These are phyloP conservation scores for Orcinus orca DNA, from an alignment of 2,113 vertebrate species.

Conservation along the genomic window DNA sequence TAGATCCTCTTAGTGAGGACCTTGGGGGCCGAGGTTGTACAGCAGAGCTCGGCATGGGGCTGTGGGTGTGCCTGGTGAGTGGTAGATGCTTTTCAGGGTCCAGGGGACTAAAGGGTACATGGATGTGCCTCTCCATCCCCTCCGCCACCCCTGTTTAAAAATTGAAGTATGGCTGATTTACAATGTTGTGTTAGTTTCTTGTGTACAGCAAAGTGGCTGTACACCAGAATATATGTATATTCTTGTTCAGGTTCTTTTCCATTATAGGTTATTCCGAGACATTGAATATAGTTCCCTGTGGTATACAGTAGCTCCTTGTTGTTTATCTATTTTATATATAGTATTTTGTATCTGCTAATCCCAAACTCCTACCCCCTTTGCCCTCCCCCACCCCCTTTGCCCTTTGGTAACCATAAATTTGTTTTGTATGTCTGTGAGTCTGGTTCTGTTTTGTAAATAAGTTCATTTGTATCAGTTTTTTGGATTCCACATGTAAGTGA, in stretches of 20 bases:
- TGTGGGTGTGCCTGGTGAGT: background rate
- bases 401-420: background rate
- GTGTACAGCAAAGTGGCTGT: background rate
- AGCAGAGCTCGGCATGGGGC: background rate
- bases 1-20: background rate
- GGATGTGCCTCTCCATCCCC: background rate
- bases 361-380: background rate
- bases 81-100: background rate
- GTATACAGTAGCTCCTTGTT: background rate
- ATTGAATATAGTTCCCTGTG: background rate
- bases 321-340: background rate
- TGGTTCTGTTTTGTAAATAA: background rate
- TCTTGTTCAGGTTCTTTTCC: background rate
- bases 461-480: background rate
- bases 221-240: too few relatives aligned
- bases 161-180: background rate
- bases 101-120: background rate
- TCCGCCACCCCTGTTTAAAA: background rate
- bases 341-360: background rate
- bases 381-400: background rate
- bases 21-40: background rate
- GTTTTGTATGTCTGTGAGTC: background rate
- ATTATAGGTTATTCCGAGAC: background rate
- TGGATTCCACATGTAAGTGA: background rate
- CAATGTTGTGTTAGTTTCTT: background rate